These are phyloP conservation scores for Nasonia vitripennis DNA, from an alignment of 1,140 invertebrate genomes.

Conservation along the genomic window DNA sequence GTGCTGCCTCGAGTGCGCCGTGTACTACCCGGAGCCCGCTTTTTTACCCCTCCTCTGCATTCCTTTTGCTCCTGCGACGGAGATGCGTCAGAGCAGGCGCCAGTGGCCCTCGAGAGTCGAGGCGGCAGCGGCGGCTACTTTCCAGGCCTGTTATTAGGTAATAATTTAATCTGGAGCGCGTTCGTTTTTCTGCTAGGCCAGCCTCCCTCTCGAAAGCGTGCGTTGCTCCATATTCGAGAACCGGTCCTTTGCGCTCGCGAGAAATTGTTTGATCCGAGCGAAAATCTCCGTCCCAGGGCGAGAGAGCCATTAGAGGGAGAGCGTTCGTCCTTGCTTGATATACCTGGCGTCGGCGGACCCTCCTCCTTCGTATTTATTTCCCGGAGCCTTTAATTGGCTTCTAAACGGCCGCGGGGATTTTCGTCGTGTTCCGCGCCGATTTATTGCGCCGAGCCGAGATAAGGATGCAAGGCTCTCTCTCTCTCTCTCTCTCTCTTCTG, in stretches of 20 bases:
- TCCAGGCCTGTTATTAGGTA: conserved; percentile 28
- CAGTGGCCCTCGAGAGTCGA: background rate
- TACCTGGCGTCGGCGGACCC: conserved; percentile 17
- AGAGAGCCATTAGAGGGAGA: background rate
- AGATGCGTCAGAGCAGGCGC: background rate
- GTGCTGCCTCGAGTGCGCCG: background rate
- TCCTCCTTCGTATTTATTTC: conserved; percentile 8
- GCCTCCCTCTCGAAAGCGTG: conserved; percentile 12
- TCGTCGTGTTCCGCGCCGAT: conserved; percentile 8
- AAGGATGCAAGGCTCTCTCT: background rate
- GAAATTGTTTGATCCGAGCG: background rate
- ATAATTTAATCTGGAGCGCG: conserved; percentile 42
- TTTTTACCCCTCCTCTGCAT: background rate
- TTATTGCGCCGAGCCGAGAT: conserved; percentile 3
- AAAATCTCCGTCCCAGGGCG: background rate
- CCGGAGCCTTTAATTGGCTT: conserved; percentile 46
- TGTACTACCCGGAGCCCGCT: background rate
- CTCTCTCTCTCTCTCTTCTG: background rate
- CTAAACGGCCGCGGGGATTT: conserved; percentile 34
- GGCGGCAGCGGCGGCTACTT: background rate
- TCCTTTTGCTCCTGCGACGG: background rate
- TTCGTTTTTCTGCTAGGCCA: background rate
- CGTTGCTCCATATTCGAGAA: conserved; percentile 38
- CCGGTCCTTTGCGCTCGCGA: background rate
- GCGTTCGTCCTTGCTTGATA: background rate